Evolutionary conservation across 1,140 invertebrate genomes (phyloP), one percentile per base, ranked within the genome.

Genomic region (Halyomorpha halys): DNA sequence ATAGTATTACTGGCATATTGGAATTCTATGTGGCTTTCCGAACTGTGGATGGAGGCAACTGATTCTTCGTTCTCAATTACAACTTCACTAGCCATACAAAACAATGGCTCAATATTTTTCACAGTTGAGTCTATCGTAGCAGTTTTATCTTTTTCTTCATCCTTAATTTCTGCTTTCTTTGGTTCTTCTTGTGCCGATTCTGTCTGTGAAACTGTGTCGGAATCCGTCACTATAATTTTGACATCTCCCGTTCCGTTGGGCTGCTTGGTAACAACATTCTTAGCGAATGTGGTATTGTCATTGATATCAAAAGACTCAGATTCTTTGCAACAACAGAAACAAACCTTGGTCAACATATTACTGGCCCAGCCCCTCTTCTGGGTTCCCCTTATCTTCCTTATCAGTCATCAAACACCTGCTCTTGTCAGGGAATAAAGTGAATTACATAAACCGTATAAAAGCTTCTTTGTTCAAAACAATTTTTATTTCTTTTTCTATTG

Each of bases 71-170:
- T 56, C 27, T 49, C 47, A 19, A 21, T 49, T 2, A 49, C 47
- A 21, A 49, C 47, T 21, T 49, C 47, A 18, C n/a, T 49, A n/a
- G 47, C 47, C 53, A 56, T 56, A 56, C 53, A 56, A 18, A 49
- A 18, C 6, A 49, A 11, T 16, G n/a, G 47, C 21, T 49, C n/a
- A 13, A 39, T 39, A 39, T 13, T 39, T 39, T 39, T 39, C 34
- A 39, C 34, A 11, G 34, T 39, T 1, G 3, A 11, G 47, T 49
- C 47, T 49, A 49, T 49, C 14, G 47, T 13, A 8, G 47, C 16
- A n/a, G 47, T 49, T 13, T 19, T 6, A 18, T 49, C 47, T 18
- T 49, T 21, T 49, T 49, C 47, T 49, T 18, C 21, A 49, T 49
- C 21, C n/a, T 49, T 21, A 2, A 1, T 14, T 11, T 49, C 47